Evolutionary conservation across 2,888 invertebrate genomes (phyloP), one percentile per base, ranked within the genome.

Genomic region (Drosophila nr. fundita): DNA sequence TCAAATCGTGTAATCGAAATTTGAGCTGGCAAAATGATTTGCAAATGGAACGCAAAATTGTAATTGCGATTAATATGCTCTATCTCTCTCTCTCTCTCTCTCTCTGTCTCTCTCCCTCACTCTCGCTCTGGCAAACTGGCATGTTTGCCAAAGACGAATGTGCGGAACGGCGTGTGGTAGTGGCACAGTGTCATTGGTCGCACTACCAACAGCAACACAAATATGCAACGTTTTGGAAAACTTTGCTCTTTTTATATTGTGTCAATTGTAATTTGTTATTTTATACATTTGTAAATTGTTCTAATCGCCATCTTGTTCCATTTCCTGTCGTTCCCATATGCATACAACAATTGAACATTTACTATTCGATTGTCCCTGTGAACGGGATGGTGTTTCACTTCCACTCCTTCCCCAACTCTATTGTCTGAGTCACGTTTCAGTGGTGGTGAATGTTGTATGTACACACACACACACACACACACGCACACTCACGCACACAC

Each of bases 1-100:
- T 80, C 78, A 78, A 78, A 66, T 76, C 68, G 73, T 80, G 68
- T 73, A 80, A 78, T 76, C 66, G 54, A 63, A 63, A 57, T 60
- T 66, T 42, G 53, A 75, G 61, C 55, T 57, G 55, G 45, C 74
- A 45, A 50, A 59, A 55, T 57, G 55, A 68, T 52, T 64, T 64
- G 60, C 62, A 48, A 55, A 66, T 66, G 66, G 27, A 68, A 53
- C 53, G 38, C 32, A 54, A 32, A 27, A 24, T 29, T 49, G 18
- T 42, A 27, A 60, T 60, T 60, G 60, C 34, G 29, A 24, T 45
- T 45, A 45, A 45, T 45, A 2, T 45, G 45, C 45, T 45, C 45
- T 29, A 11, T 64, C 40, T 62, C 15, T 27, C n/a, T 6, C 4
- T n/a, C 18, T 4, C 50, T 7, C 13, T 11, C n/a, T 3, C 52